Percentiles rank a stretch among this genome's conserved stretches.
Conservation (phyloP, 2,888 invertebrate species). For the Phyllotreta striolata region DNA sequence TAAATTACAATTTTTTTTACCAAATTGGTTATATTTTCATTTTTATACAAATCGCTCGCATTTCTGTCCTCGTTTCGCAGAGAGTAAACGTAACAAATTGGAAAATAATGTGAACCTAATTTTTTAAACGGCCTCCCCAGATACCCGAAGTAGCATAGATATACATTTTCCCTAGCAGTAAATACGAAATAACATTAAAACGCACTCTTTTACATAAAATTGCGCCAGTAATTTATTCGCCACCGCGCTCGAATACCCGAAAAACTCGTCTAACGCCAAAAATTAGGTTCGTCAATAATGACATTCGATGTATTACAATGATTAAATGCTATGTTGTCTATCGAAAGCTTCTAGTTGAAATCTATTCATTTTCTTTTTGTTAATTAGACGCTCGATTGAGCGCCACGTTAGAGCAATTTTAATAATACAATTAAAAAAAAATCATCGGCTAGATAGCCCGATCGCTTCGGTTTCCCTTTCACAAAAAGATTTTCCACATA, state of each 20-base stretch:
- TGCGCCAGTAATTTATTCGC: slow-evolving; percentile 14
- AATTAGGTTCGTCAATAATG: slow-evolving; percentile 42
- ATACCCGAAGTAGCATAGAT: background rate
- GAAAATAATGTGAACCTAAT: slow-evolving; percentile 8
- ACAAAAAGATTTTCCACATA: slow-evolving; percentile 34
- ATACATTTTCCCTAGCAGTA: background rate
- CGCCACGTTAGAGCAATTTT: slow-evolving; percentile 29
- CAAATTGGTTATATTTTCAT: slow-evolving; percentile 43
- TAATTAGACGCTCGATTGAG: slow-evolving; percentile 18
- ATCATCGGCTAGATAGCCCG: slow-evolving; percentile 21
- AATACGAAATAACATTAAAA: background rate
- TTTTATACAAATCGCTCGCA: slow-evolving; percentile 43
- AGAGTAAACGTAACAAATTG: slow-evolving; percentile 25
- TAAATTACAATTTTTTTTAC: slow-evolving; percentile 35
- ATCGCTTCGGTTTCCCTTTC: background rate
- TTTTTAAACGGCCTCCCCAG: slow-evolving; percentile 15
- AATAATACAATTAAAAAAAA: slow-evolving; percentile 15
- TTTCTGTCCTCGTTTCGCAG: slow-evolving; percentile 17
- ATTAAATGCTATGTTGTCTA: slow-evolving; percentile 55
- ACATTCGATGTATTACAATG: slow-evolving; percentile 59
- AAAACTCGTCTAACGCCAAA: slow-evolving; percentile 14
- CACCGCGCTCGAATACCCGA: too few relatives aligned
- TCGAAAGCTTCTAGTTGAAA: slow-evolving; percentile 47
- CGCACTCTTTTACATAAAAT: background rate
- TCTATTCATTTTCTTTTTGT: slow-evolving; percentile 40